phyloP scores from a whole-genome alignment of 2,797 vertebrate species.

The Chelidonichthys spinosus region DNA sequence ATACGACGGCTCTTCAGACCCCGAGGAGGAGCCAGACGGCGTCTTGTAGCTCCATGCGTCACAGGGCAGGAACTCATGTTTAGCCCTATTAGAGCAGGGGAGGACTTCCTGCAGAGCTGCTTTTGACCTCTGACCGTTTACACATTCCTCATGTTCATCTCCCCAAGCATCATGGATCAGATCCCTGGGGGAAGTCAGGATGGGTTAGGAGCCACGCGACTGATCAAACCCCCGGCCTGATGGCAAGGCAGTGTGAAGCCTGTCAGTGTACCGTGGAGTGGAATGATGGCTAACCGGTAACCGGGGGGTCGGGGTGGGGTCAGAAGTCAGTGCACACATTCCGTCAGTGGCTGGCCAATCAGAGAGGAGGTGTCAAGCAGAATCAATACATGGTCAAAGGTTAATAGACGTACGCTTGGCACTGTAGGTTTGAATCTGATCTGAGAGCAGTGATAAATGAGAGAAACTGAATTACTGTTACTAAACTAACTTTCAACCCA shows the following conservation, averaged over 20 bases:
- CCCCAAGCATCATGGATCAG: constrained; percentile 25
- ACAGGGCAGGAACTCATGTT: constrained; percentile 21
- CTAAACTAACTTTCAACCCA: background rate
- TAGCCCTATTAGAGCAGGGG: constrained; percentile 44
- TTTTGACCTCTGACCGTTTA: constrained; percentile 52
- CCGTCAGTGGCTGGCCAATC: constrained; percentile 14
- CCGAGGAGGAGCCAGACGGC: background rate
- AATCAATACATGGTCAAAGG: constrained; percentile 32
- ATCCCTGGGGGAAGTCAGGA: constrained; percentile 49
- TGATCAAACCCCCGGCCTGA: constrained; percentile 62
- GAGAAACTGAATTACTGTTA: background rate
- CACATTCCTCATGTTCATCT: constrained; percentile 60
- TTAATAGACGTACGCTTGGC: constrained; percentile 5
- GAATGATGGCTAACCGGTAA: constrained; percentile 49
- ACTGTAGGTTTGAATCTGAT: constrained; percentile 13
- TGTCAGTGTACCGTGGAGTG: constrained; percentile 59
- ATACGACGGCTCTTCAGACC: constrained; percentile 1
- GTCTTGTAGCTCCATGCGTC: constrained; percentile 7
- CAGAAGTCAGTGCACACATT: constrained; percentile 22
- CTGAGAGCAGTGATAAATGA: background rate
- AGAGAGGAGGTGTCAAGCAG: constrained; percentile 14
- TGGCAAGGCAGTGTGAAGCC: constrained; percentile 58
- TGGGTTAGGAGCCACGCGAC: constrained; percentile 58
- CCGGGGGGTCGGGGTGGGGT: background rate
- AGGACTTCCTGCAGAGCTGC: constrained; percentile 31